These are phyloP conservation scores for Sciurus vulgaris DNA, from an alignment of 2,797 vertebrate species.

Conservation along the genomic window DNA sequence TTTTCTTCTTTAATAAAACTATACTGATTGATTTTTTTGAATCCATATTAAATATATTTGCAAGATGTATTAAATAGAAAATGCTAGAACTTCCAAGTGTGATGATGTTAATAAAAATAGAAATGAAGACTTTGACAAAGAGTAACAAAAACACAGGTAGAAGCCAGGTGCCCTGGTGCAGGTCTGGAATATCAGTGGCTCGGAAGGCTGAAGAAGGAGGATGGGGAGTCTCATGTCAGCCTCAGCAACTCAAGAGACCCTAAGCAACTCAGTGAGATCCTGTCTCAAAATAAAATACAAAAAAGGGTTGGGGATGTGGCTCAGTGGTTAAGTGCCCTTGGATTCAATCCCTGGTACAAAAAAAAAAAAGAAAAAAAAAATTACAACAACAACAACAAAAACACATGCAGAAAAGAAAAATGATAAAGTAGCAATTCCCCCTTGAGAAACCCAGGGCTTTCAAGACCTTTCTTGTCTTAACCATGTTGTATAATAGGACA, in stretches of 20 bases:
- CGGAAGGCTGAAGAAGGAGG: no score
- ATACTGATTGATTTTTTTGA: slow-evolving; percentile 63
- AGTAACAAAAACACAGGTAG: slow-evolving; percentile 20
- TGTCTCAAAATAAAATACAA: no score
- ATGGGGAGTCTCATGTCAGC: no score
- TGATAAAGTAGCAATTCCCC: background rate
- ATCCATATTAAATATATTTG: slow-evolving; percentile 39
- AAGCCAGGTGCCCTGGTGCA: background rate
- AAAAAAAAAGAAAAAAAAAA: no score
- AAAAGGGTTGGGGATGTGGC: no score
- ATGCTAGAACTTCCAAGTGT: slow-evolving; percentile 35
- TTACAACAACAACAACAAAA: background rate
- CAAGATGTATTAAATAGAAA: slow-evolving; percentile 18
- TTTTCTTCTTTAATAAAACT: slow-evolving; percentile 45
- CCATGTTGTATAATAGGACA: background rate
- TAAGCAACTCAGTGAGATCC: no score
- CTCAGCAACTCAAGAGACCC: no score
- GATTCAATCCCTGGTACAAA: no score
- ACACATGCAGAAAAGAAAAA: background rate
- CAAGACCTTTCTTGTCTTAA: background rate
- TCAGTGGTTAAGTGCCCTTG: no score
- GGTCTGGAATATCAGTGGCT: no score
- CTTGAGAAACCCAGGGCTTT: background rate
- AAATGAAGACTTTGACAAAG: slow-evolving; percentile 13
- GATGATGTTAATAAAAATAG: slow-evolving; percentile 27